These are phyloP conservation scores for Proteles cristata DNA, from an alignment of 2,113 vertebrate genomes.

Conservation along the genomic window DNA sequence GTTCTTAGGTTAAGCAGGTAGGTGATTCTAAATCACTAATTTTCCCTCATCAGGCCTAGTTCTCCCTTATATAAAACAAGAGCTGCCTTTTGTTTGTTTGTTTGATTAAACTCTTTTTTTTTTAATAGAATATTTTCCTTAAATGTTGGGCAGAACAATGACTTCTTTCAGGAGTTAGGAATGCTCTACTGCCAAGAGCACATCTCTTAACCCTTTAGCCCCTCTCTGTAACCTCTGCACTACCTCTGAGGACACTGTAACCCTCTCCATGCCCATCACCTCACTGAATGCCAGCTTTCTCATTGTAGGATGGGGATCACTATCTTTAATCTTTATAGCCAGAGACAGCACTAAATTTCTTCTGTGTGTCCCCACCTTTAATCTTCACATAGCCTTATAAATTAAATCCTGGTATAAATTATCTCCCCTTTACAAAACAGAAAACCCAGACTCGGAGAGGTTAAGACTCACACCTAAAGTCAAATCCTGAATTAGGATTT, in stretches of 20 bases:
- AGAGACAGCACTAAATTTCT: neutral
- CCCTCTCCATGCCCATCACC: neutral
- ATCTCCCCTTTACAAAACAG: neutral
- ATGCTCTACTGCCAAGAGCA: accelerated
- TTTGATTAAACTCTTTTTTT: neutral
- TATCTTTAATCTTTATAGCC: neutral
- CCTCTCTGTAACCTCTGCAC: neutral
- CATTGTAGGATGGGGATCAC: neutral
- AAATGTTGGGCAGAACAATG: neutral
- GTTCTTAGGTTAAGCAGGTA: neutral
- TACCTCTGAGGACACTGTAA: no score
- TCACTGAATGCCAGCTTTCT: neutral
- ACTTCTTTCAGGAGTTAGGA: neutral
- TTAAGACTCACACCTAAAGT: neutral
- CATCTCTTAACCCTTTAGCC: neutral
- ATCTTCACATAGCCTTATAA: neutral
- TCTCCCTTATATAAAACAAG: neutral
- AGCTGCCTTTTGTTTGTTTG: neutral
- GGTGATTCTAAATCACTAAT: neutral
- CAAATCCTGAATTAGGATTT: neutral
- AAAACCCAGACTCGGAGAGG: neutral
- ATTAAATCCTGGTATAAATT: neutral
- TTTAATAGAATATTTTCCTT: neutral
- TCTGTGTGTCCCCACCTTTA: neutral
- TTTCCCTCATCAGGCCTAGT: neutral